Conservation (phyloP, 2,888 invertebrate genomes). For the Athripsodes cinereus region DNA sequence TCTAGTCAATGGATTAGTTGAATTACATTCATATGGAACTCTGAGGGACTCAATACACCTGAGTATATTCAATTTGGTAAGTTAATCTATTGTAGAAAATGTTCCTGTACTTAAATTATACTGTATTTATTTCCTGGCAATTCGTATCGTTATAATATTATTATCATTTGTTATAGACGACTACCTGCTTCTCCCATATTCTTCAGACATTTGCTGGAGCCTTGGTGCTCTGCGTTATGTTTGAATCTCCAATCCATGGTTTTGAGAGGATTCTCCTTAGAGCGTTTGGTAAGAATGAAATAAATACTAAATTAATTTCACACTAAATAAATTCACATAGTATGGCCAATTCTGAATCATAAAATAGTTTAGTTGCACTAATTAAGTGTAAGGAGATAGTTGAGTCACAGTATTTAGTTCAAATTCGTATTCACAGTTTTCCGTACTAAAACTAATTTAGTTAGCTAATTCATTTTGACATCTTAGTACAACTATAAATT, state of each 20-base stretch:
- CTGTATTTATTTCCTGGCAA: not conserved
- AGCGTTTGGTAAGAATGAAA: constrained; percentile 38
- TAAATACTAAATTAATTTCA: not conserved
- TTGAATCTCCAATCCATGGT: constrained; percentile 67
- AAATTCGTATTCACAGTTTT: too few species aligned
- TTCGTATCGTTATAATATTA: not conserved
- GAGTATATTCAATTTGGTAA: constrained; percentile 57
- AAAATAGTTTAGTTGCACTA: too few species aligned
- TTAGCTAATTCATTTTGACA: too few species aligned
- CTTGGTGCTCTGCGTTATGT: constrained; percentile 56
- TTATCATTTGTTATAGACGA: constrained; percentile 42
- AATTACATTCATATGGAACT: constrained; percentile 57
- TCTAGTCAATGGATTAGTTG: constrained; percentile 64
- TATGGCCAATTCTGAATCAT: too few species aligned
- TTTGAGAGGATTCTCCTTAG: constrained; percentile 61
- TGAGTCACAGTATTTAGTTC: too few species aligned
- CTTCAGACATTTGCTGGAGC: constrained; percentile 57
- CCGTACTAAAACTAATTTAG: too few species aligned
- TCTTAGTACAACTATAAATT: too few species aligned
- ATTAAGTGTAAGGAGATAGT: too few species aligned
- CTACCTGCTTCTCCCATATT: constrained; percentile 53
- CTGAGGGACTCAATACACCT: constrained; percentile 55
- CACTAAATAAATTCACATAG: too few species aligned
- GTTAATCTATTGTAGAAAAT: constrained; percentile 27
- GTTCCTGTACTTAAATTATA: not conserved